A percentile compares a stretch with the other conserved stretches of the same genome.
These are phyloP conservation scores for Calidris pygmaea DNA, from an alignment of 2,113 vertebrate genomes.

Conservation along the genomic window DNA sequence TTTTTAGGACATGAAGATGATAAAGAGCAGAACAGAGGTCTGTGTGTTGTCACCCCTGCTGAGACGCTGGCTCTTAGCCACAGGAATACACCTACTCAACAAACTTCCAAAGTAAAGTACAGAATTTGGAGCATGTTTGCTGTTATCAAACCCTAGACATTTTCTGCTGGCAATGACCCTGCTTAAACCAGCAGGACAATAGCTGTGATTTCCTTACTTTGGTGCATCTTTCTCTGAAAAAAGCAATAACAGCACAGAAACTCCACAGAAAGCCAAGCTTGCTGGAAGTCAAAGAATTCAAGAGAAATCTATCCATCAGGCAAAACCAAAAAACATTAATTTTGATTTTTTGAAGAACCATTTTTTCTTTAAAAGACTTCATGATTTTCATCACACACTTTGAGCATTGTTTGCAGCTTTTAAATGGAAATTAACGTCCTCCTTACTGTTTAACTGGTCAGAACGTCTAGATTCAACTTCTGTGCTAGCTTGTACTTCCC, in stretches of 20 bases:
- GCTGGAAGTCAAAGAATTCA: neutral
- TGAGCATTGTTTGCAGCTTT: neutral
- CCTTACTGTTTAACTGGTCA: neutral
- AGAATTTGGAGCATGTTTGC: neutral
- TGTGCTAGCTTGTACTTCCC: neutral
- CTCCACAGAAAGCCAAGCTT: neutral
- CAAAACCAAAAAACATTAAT: neutral
- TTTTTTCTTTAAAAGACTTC: neutral
- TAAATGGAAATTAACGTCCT: neutral
- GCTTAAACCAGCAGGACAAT: neutral
- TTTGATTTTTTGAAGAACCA: neutral
- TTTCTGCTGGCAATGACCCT: neutral
- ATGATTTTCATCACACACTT: neutral
- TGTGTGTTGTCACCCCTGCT: neutral
- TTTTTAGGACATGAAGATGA: neutral
- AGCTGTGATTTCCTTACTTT: neutral
- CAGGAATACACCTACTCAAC: accelerated
- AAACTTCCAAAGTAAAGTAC: neutral
- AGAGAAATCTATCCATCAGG: neutral
- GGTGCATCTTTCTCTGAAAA: neutral
- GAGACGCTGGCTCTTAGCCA: neutral
- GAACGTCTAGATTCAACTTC: neutral
- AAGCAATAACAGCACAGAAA: neutral
- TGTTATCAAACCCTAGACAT: neutral
- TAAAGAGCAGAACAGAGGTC: neutral